Percentiles rank a stretch among this genome's conserved stretches.
Evolutionary conservation across 2,797 vertebrate species (phyloP).

Genomic region (Chaetophractus vellerosus): DNA sequence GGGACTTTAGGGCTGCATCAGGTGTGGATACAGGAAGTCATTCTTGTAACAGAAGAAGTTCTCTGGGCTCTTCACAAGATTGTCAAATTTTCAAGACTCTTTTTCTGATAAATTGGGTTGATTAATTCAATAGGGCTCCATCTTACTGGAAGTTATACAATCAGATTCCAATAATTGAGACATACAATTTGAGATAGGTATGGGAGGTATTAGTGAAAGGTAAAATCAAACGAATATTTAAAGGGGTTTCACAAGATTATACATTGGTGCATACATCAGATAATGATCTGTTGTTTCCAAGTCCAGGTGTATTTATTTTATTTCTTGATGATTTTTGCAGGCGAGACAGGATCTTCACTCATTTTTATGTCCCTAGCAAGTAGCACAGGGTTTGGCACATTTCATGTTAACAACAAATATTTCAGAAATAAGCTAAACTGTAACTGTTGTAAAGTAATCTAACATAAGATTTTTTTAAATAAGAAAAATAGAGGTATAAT

Average conservation of each 20-base stretch:
- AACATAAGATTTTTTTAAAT: neutral
- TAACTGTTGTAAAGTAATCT: neutral
- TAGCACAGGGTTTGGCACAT: neutral
- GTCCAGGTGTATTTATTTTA: neutral
- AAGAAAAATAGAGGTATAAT: neutral
- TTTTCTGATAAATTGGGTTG: neutral
- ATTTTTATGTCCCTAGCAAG: neutral
- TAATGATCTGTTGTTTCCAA: neutral
- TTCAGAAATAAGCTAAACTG: neutral
- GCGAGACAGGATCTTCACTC: neutral
- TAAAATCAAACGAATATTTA: neutral
- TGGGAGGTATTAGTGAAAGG: neutral
- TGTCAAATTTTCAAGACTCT: neutral
- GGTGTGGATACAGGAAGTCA: neutral
- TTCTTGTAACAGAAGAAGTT: neutral
- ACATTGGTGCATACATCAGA: neutral
- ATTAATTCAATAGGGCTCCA: neutral
- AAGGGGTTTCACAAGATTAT: neutral
- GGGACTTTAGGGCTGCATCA: neutral
- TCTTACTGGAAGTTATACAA: neutral
- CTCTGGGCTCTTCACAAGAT: neutral
- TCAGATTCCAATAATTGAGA: neutral
- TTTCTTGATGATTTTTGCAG: neutral
- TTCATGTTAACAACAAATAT: neutral
- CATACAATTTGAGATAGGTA: neutral